phyloP scores from a whole-genome alignment of 2,797 vertebrate genomes.

The Platyrinchus mystaceus region DNA sequence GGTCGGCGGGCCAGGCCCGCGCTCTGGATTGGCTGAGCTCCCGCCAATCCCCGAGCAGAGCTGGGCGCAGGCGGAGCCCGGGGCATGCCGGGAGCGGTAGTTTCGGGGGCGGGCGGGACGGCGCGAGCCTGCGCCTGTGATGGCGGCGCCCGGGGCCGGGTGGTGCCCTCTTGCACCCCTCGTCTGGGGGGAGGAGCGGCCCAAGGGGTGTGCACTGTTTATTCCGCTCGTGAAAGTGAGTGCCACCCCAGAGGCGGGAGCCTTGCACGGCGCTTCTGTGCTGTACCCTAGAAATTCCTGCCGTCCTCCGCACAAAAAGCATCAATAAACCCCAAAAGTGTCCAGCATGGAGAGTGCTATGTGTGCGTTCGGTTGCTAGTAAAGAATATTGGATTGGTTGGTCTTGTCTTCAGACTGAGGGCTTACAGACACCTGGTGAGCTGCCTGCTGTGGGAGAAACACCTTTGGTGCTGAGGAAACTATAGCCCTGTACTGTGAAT shows the following conservation, averaged over 20 bases:
- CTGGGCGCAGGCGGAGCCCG: accelerated
- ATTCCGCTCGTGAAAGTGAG: accelerated
- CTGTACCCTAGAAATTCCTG: neutral
- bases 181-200: neutral
- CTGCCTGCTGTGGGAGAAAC: neutral
- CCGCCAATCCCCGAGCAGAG: neutral
- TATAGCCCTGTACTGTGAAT: neutral
- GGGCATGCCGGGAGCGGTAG: neutral
- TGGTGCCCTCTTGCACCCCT: accelerated
- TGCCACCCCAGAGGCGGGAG: accelerated
- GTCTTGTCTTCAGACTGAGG: neutral
- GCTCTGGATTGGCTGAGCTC: neutral
- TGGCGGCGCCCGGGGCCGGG: accelerated
- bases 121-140: accelerated
- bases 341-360: accelerated
- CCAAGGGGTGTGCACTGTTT: accelerated
- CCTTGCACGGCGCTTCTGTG: accelerated
- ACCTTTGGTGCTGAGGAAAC: neutral
- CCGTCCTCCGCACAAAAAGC: accelerated
- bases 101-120: neutral
- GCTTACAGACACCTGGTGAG: neutral
- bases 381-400: neutral
- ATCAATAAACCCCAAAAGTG: accelerated
- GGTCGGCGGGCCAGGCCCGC: no score
- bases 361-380: accelerated